A percentile compares a stretch with the other conserved stretches of the same genome.
Evolutionary conservation across 1,140 invertebrate genomes (phyloP).

Genomic region (Oscheius sp.): DNA sequence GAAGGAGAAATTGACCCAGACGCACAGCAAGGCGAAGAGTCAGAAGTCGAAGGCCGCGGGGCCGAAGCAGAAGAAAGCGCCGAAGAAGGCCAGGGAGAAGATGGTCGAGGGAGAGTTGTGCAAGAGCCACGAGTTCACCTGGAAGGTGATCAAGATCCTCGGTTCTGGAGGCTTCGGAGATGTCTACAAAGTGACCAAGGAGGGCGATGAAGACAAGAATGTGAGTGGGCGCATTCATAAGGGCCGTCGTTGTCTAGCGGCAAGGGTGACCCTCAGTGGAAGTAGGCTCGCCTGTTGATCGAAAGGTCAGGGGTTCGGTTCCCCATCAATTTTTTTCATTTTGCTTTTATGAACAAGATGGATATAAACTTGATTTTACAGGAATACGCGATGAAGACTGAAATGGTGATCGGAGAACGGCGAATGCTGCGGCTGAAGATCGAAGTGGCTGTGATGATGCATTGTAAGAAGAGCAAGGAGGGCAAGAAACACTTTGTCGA

Average conservation of each 20-base stretch:
- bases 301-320: too few species aligned
- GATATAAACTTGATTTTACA: too few species aligned
- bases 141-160: conserved; percentile 16
- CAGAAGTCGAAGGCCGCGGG: too few species aligned
- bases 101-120: neutral
- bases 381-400: conserved; percentile 30
- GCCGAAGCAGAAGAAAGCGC: neutral
- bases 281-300: too few species aligned
- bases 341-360: too few species aligned
- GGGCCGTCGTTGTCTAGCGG: too few species aligned
- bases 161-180: conserved; percentile 24
- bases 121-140: neutral
- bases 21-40: too few species aligned
- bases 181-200: conserved; percentile 18
- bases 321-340: too few species aligned
- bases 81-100: neutral
- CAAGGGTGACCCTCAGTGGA: too few species aligned
- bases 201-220: neutral
- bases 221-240: too few species aligned
- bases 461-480: conserved; percentile 11
- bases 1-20: too few species aligned
- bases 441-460: conserved; percentile 20
- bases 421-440: conserved; percentile 26
- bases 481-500: conserved; percentile 31
- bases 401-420: conserved; percentile 17